Conservation (phyloP, 2,113 vertebrate genomes). For the Nothobranchius furzeri region DNA sequence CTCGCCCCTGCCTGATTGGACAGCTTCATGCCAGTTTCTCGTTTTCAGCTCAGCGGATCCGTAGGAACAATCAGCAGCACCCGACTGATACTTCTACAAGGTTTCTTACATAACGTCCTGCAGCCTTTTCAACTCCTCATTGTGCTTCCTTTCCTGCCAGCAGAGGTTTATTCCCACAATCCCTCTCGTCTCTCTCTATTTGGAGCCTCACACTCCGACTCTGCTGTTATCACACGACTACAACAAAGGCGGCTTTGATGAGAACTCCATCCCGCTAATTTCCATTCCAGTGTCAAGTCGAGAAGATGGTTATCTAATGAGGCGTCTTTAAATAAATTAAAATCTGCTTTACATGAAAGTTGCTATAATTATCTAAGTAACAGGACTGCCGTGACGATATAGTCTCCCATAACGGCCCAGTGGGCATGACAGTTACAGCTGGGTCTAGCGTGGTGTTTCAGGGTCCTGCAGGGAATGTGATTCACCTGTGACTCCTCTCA, state of each 20-base stretch:
- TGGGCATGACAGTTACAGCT: conserved; percentile 30
- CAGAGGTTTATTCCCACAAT: conserved; percentile 43
- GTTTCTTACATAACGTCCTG: conserved; percentile 28
- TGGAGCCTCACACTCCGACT: conserved; percentile 6
- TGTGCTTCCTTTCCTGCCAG: conserved; percentile 28
- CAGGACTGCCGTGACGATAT: background rate
- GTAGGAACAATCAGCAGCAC: conserved; percentile 38
- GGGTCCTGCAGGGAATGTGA: conserved; percentile 3
- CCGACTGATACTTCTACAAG: conserved; percentile 10
- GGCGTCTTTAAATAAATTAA: conserved; percentile 45
- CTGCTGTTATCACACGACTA: conserved; percentile 18
- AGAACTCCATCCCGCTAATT: conserved; percentile 17
- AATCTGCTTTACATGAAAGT: conserved; percentile 36
- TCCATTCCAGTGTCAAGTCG: conserved; percentile 28
- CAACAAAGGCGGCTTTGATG: conserved; percentile 34
- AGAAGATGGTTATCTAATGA: conserved; percentile 49
- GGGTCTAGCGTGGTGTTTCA: conserved; percentile 1
- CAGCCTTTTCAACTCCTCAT: conserved; percentile 17
- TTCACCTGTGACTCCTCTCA: background rate
- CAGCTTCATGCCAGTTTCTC: background rate
- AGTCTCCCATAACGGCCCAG: conserved; percentile 13
- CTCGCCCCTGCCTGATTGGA: no score
- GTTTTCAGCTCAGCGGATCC: conserved; percentile 19
- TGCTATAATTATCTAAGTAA: conserved; percentile 21
- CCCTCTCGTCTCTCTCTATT: conserved; percentile 6